phyloP scores from a whole-genome alignment of 2,113 vertebrate genomes.

The Albula glossodonta region DNA sequence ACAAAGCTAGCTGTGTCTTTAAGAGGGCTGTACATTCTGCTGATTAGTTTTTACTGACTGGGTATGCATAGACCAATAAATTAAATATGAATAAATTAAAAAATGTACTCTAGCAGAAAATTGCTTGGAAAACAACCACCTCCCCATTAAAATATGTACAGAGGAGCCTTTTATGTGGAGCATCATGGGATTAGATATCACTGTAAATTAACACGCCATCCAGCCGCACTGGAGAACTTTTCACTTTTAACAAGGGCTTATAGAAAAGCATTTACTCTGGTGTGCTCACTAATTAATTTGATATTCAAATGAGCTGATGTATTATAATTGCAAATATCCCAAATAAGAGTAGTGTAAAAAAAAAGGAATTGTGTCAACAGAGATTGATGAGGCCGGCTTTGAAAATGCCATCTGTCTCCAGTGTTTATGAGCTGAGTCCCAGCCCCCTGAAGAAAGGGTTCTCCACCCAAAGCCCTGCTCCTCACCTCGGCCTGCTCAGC shows the following conservation, averaged over 20 bases:
- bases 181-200: constrained; percentile 81
- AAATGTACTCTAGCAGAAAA: constrained; percentile 83
- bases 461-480: background rate
- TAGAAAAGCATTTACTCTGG: constrained; percentile 81
- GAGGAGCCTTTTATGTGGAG: constrained; percentile 75
- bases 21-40: constrained; percentile 71
- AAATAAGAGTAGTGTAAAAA: constrained; percentile 72
- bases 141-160: constrained; percentile 77
- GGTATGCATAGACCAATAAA: constrained; percentile 78
- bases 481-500: no score
- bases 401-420: constrained; percentile 66
- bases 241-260: constrained; percentile 89
- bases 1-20: constrained; percentile 64
- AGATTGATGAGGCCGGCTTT: constrained; percentile 72
- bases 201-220: constrained; percentile 85
- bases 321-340: constrained; percentile 74
- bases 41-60: constrained; percentile 76
- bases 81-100: constrained; percentile 81
- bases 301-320: constrained; percentile 83
- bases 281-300: constrained; percentile 87
- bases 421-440: constrained; percentile 55
- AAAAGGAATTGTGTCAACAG: constrained; percentile 73
- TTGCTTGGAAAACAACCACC: constrained; percentile 79
- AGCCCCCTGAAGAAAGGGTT: constrained; percentile 16
- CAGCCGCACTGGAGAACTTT: constrained; percentile 78